These are phyloP conservation scores for Gastrophysa polygoni DNA, from an alignment of 2,888 invertebrate genomes.

Conservation along the genomic window DNA sequence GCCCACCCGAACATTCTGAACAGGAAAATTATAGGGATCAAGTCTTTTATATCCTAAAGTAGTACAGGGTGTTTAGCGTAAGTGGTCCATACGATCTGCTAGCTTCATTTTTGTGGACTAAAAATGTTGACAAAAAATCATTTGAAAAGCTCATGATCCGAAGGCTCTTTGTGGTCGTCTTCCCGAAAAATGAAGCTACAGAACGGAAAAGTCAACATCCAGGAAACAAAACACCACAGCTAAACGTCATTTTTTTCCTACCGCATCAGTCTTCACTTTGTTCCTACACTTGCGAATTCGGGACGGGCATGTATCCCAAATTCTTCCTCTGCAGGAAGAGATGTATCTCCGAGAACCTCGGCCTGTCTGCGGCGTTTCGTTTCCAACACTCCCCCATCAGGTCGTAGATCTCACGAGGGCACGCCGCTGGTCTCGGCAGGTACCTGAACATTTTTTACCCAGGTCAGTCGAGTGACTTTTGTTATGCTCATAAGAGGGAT, in stretches of 20 bases:
- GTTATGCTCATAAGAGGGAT: too few relatives aligned
- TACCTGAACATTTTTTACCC: too few relatives aligned
- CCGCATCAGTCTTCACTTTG: conserved; percentile 20
- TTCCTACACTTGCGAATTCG: conserved; percentile 39
- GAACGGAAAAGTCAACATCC: neutral
- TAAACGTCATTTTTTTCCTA: neutral
- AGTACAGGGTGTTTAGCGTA: neutral
- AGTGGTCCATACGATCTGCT: neutral
- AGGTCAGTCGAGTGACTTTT: too few relatives aligned
- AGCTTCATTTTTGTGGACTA: neutral
- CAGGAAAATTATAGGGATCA: conserved; percentile 18
- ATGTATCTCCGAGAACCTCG: conserved; percentile 87
- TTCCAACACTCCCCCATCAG: conserved; percentile 94
- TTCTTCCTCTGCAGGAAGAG: conserved; percentile 79
- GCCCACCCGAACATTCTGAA: neutral
- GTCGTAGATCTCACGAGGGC: conserved; percentile 88
- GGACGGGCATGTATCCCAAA: conserved; percentile 66
- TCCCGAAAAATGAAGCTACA: too few relatives aligned
- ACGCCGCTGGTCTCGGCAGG: conserved; percentile 71
- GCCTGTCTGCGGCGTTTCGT: conserved; percentile 77
- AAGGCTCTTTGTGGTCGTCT: too few relatives aligned
- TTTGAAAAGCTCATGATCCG: too few relatives aligned
- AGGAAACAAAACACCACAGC: neutral
- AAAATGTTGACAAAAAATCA: too few relatives aligned
- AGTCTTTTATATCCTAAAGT: neutral